Evolutionary conservation across 2,888 invertebrate genomes (phyloP), one percentile per base, ranked within the genome.

Genomic region (Muscina levida): DNA sequence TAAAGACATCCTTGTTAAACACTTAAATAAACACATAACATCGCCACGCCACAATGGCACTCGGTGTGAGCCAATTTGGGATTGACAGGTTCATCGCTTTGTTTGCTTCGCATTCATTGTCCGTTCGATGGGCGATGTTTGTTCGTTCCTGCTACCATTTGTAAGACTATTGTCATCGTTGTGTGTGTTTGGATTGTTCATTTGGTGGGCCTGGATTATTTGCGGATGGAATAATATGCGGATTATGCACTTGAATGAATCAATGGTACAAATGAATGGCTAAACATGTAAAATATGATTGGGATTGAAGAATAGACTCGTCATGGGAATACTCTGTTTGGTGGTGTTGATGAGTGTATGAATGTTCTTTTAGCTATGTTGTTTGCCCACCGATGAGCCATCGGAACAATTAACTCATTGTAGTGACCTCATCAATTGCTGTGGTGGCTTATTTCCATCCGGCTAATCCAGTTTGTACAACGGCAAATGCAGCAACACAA

Each of bases 381-480:
- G 17, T 48, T n/a, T 59, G 53, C 15, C 37, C 51, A 31, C 11
- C 17, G 13, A 42, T 62, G 22, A 22, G 42, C 19, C 13, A 42
- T 62, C 42, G 42, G 42, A 62, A 62, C 62, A 62, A 62, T 62
- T 62, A 62, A 62, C 39, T 62, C 42, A 17, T 42, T 62, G 39
- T 13, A 62, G 39, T 62, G 62, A 62, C 62, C 62, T 42, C 62
- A 56, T 56, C 39, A 70, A 53, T 22, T 42, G 31, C 26, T 22
- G 48, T 13, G 22, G 86, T 79, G 86, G 86, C 85, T 84, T 84
- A 84, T 85, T 86, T 85, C 83, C 75, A 77, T 82, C 68, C 37
- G 74, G 77, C 82, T 85, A 86, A 86, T 85, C 86, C 85, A 53
- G 75, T 82, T 62, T 62, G 62, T 62, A 19, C n/a, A 42, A 42